Evolutionary conservation across 2,888 invertebrate genomes (phyloP), one percentile per base, ranked within the genome.

Genomic region (Leucozona laternaria): DNA sequence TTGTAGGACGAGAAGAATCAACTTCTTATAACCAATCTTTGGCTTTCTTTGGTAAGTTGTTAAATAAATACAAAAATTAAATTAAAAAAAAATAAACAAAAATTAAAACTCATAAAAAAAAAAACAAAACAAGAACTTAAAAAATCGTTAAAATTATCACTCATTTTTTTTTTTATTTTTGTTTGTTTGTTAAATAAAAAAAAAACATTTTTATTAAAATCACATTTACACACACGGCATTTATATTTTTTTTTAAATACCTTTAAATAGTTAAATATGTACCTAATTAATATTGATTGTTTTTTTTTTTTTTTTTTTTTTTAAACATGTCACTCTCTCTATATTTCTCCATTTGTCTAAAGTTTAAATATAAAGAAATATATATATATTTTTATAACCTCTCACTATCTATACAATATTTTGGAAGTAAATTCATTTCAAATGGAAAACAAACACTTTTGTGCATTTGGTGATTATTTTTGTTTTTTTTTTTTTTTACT

Each of bases 1-100:
- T 94, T 94, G 95, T 96, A 97, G 97, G 97, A 97, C 95, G 97
- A 97, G 96, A 97, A 97, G 96, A 97, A 97, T 95, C 97, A 97
- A 96, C 96, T 97, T 95, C 96, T 97, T 95, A 96, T 97, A 94
- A 96, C 97, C 95, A 97, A 97, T 95, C 96, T 97, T 95, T 97
- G 97, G 97, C 96, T 97, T 95, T 96, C 97, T 95, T 96, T 97
- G 96, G 97, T 97, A 96, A 97, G 97, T 97, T 91, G 89, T 66
- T 66, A 66, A 66, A 66, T 66, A 62, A 62, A 43, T 89, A 62
- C 25, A 15, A 40, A 60, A 5, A 89, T n/a, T n/a, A 79, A 93
- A 93, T 2, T 3, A 92, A 91, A 90, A 93, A 91, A 93, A 91
- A 90, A 90, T 62, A 73, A 88, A 83, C 45, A 48, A 45, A 48